Evolutionary conservation across 2,113 vertebrate species (phyloP).

Genomic region (Echinops telfairi): DNA sequence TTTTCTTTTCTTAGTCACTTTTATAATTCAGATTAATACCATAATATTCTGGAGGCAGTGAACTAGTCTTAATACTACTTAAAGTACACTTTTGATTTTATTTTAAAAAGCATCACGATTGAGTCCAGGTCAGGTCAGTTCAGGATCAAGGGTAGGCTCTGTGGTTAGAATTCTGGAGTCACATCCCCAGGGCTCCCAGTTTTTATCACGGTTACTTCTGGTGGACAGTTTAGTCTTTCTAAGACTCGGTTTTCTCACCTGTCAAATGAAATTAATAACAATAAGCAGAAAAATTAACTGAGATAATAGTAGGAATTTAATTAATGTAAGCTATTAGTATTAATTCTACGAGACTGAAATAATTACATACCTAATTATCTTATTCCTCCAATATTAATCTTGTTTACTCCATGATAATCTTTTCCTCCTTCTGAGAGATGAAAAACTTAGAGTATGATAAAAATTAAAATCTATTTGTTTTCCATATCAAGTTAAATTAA

Average conservation of each 20-base stretch:
- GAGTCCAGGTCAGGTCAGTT: neutral
- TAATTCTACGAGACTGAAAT: constrained; percentile 24
- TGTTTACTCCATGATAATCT: constrained; percentile 49
- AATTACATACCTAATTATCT: constrained; percentile 35
- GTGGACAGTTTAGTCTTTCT: neutral
- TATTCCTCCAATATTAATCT: constrained; percentile 46
- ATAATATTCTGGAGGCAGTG: neutral
- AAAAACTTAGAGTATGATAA: constrained; percentile 58
- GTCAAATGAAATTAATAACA: neutral
- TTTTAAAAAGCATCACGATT: neutral
- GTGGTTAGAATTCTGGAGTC: neutral
- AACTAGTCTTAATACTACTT: neutral
- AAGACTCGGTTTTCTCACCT: neutral
- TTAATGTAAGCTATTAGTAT: constrained; percentile 2
- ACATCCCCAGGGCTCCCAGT: neutral
- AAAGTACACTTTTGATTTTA: neutral
- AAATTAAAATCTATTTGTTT: constrained; percentile 57
- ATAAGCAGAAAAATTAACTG: neutral
- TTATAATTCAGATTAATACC: neutral
- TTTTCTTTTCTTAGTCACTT: neutral
- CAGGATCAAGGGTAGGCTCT: neutral
- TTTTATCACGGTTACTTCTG: neutral
- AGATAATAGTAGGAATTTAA: constrained; percentile 21
- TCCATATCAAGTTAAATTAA: constrained; percentile 57
- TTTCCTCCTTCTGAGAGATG: constrained; percentile 32